Evolutionary conservation across 2,888 invertebrate genomes (phyloP).

Genomic region (Nomada lathburiana): DNA sequence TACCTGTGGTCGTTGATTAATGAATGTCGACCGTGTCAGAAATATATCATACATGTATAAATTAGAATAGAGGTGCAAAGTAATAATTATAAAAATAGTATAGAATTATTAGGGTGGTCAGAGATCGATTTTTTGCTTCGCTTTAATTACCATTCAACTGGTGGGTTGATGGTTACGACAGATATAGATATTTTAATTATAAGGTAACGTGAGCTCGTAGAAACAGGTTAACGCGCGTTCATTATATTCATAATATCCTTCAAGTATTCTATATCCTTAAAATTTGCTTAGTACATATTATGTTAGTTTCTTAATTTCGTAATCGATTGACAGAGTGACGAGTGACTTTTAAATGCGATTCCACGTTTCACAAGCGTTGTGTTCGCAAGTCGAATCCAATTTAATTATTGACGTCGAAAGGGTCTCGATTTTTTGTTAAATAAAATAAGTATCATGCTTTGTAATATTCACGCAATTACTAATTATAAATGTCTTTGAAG

Average conservation of each 20-base stretch:
- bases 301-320: no score
- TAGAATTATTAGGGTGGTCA: slow-evolving; percentile 1
- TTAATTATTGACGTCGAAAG: no score
- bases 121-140: slow-evolving; percentile 4
- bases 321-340: no score
- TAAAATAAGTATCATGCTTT: no score
- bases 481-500: no score
- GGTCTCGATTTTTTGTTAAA: no score
- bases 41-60: slow-evolving; percentile 17
- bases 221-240: slow-evolving; percentile 44
- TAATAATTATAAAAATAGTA: slow-evolving; percentile 38
- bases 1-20: slow-evolving; percentile 21
- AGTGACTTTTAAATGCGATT: no score
- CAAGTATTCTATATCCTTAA: no score
- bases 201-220: slow-evolving; percentile 30
- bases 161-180: slow-evolving; percentile 6
- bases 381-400: no score
- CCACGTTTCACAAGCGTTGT: no score
- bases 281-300: no score
- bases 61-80: slow-evolving; percentile 34
- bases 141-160: slow-evolving; percentile 29
- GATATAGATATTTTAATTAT: slow-evolving; percentile 51
- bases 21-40: slow-evolving; percentile 13
- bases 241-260: slow-evolving; percentile 22
- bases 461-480: no score